These are phyloP conservation scores for Manduca sexta DNA, from an alignment of 1,140 invertebrate genomes.

Conservation along the genomic window DNA sequence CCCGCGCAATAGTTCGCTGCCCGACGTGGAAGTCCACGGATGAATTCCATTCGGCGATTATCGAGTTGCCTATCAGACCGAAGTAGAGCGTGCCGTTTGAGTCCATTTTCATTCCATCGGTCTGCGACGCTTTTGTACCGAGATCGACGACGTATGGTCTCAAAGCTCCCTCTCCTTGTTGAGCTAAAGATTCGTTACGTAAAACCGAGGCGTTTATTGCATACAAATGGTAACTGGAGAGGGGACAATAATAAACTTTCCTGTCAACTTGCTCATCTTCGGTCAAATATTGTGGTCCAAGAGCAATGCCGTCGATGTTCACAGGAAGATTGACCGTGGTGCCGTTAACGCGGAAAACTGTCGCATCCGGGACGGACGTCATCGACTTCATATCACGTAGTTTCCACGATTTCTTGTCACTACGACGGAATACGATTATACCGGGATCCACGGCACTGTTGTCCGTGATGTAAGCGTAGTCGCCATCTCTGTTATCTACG, in stretches of 20 bases:
- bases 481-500: slow-evolving; percentile 78
- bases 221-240: slow-evolving; percentile 78
- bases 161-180: slow-evolving; percentile 36
- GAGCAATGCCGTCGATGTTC: slow-evolving; percentile 79
- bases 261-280: slow-evolving; percentile 60
- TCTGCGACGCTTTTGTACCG: slow-evolving; percentile 77
- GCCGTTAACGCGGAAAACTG: slow-evolving; percentile 75
- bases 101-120: slow-evolving; percentile 82
- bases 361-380: slow-evolving; percentile 73
- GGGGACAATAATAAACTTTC: slow-evolving; percentile 77
- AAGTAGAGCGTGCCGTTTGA: slow-evolving; percentile 77
- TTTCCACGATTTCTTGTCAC: slow-evolving; percentile 79
- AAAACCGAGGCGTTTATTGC: slow-evolving; percentile 74
- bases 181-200: slow-evolving; percentile 67
- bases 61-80: slow-evolving; percentile 77
- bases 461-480: slow-evolving; percentile 81
- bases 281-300: slow-evolving; percentile 73
- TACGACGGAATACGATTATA: slow-evolving; percentile 79
- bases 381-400: slow-evolving; percentile 76
- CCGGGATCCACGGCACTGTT: slow-evolving; percentile 77
- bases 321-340: slow-evolving; percentile 69
- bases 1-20: slow-evolving; percentile 77
- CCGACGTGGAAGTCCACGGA: slow-evolving; percentile 63
- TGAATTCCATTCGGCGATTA: slow-evolving; percentile 79
- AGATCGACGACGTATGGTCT: slow-evolving; percentile 69